Base-by-base conservation (phyloP, 2,888 invertebrate species). In the Acanthoscelides obtectus region DNA sequence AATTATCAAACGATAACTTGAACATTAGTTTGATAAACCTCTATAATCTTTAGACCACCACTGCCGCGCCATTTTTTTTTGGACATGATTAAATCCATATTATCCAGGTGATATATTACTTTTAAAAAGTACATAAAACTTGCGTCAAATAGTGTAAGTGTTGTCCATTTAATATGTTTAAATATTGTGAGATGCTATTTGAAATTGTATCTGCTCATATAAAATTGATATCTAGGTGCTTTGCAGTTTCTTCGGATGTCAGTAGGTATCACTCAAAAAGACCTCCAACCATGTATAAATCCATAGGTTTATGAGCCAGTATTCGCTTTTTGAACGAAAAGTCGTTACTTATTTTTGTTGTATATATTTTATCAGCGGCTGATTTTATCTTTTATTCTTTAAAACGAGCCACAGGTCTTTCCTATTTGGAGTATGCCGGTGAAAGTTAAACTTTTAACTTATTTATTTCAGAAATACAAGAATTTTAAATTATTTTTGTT, bases 271-370 rank as follows among this genome's bases (percentile, higher is more conserved):
- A 45, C 45, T 45, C 1, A 45, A 75, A 72, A 70, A 64, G 21
- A 71, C 76, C 75, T 78, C 77, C 73, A 77, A 71, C 77, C 77
- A 77, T 75, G 70, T 75, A 75, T 76, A 74, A 73, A 71, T 66
- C 45, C 69, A 63, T 66, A 72, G 70, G 71, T 72, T 75, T 72
- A 71, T 76, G 79, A 75, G 78, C 79, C 79, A 79, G 77, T 79
- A 79, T 78, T 79, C 73, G 70, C 70, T 69, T 72, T 73, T 68
- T 68, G 72, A 73, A 73, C 71, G 64, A 73, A 67, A 71, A 72
- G 71, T 75, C 72, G 74, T 74, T 75, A 76, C 74, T 76, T 75
- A 73, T 73, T 45, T 69, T 71, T 73, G 67, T 64, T 75, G 72
- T 72, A 75, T 71, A 73, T 71, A 72, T 70, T 73, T 70, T 68